Conservation (phyloP, 2,113 vertebrate species). For the Carassius auratus region DNA sequence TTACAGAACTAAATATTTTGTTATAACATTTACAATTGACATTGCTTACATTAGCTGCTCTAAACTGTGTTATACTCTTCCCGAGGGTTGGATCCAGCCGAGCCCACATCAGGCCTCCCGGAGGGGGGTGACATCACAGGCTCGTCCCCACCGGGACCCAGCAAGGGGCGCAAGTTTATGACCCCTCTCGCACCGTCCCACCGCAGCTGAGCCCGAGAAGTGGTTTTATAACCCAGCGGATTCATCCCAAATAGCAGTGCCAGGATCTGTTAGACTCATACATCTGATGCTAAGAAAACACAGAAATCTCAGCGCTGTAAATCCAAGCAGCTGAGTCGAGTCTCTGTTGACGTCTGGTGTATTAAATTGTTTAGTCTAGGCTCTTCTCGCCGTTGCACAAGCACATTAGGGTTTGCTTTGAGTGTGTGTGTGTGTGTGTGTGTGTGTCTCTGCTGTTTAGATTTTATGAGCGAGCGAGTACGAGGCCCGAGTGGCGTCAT, state of each 20-base stretch:
- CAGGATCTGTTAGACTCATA: constrained; percentile 59
- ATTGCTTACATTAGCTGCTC: too few relatives aligned
- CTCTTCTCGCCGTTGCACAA: constrained; percentile 29
- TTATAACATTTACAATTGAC: too few relatives aligned
- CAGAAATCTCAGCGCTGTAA: constrained; percentile 26
- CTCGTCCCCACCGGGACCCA: constrained; percentile 40
- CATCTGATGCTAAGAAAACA: constrained; percentile 50
- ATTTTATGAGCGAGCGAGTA: constrained; percentile 44
- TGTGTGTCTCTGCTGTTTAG: constrained; percentile 47
- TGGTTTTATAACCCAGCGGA: constrained; percentile 32
- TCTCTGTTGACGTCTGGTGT: constrained; percentile 59
- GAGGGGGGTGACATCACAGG: not conserved
- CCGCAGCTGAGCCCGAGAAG: not conserved
- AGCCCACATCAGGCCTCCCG: not conserved
- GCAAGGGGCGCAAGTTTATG: constrained; percentile 52
- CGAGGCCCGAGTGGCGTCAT: constrained; percentile 45
- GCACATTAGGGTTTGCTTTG: not conserved
- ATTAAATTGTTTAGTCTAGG: constrained; percentile 72
- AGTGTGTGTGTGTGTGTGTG: not conserved
- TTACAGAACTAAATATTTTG: too few relatives aligned
- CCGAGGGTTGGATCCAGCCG: too few relatives aligned
- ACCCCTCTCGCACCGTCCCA: constrained; percentile 51
- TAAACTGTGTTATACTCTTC: too few relatives aligned
- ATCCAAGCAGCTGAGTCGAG: constrained; percentile 43
- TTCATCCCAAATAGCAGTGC: constrained; percentile 67